A percentile compares a stretch with the other conserved stretches of the same genome.
Evolutionary conservation across 2,113 vertebrate species (phyloP).

Genomic region (Micronisus gabar): DNA sequence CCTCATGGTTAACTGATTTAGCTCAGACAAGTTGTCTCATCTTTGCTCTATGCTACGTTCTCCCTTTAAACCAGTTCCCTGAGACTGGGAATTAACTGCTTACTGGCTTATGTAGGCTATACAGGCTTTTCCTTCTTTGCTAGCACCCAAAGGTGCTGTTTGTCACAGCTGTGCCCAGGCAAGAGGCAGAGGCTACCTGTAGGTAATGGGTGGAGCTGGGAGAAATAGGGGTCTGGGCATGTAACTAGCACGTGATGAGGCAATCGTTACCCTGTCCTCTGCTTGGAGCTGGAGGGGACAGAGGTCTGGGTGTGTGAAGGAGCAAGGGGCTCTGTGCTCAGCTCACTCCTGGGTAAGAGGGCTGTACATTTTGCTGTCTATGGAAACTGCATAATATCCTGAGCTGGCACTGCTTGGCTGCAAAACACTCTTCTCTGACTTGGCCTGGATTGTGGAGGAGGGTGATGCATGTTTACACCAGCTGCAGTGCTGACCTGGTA

Average conservation of each 20-base stretch:
- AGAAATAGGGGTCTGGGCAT: neutral
- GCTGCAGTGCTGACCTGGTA: neutral
- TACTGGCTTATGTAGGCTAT: neutral
- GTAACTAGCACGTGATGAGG: no score
- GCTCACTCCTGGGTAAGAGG: neutral
- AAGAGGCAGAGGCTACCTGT: neutral
- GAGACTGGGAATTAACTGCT: neutral
- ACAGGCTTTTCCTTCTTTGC: neutral
- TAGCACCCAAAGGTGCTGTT: neutral
- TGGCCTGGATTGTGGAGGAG: neutral
- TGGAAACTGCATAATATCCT: neutral
- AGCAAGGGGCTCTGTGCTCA: neutral
- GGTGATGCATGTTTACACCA: neutral
- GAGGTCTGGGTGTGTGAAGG: neutral
- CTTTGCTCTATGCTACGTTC: neutral
- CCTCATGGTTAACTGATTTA: neutral
- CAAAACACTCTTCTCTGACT: neutral
- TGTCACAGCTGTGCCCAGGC: neutral
- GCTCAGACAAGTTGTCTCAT: neutral
- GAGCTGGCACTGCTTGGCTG: neutral
- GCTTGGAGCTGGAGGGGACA: neutral
- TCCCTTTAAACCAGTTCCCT: neutral
- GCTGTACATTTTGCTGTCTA: accelerated
- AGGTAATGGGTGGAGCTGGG: neutral
- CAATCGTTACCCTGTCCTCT: accelerated